Conservation (phyloP, 2,113 vertebrate genomes). For the Menura novaehollandiae region DNA sequence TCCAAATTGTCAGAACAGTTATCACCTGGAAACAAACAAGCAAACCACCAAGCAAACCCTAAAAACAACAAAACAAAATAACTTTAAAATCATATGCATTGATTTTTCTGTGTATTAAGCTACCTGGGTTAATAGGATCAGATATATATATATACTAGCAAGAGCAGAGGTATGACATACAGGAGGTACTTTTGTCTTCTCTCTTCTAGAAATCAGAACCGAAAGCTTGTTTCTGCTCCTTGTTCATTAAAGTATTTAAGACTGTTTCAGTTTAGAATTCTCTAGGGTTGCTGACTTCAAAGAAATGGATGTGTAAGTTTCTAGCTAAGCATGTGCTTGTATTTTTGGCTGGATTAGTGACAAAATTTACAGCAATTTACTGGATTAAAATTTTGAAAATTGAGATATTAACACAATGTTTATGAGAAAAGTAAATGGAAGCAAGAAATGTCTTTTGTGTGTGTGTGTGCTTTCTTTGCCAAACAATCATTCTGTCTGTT, state of each 20-base stretch:
- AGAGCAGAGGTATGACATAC: not conserved
- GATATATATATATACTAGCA: too few species aligned
- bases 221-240: not conserved
- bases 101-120: not conserved
- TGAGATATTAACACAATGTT: not conserved
- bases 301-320: not conserved
- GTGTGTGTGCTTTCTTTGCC: not conserved
- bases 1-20: not conserved
- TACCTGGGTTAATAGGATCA: not conserved
- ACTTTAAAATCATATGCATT: not conserved
- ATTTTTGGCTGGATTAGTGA: not conserved
- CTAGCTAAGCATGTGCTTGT: not conserved
- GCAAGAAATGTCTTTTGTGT: not conserved
- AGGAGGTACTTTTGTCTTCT: not conserved
- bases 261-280: not conserved
- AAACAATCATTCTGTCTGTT: not conserved
- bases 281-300: not conserved
- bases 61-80: not conserved
- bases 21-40: accelerated
- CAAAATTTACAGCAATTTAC: not conserved
- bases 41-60: not conserved
- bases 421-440: not conserved
- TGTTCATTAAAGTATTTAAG: not conserved
- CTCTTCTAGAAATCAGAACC: not conserved
- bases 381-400: not conserved